Base-by-base conservation (phyloP, 2,113 vertebrate genomes). In the Bujurquina vittata region DNA sequence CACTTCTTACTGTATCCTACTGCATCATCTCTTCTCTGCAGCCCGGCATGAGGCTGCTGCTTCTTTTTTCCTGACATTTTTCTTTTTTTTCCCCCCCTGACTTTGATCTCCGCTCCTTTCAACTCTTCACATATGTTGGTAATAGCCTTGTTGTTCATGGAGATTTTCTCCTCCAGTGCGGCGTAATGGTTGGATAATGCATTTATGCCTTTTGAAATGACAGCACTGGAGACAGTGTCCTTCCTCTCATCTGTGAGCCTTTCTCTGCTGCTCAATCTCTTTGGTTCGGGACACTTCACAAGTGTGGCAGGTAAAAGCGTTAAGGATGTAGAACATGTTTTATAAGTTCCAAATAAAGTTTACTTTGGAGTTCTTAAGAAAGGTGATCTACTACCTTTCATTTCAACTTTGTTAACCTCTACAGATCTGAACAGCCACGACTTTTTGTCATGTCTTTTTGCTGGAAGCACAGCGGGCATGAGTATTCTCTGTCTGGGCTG, bases 41-140 rank as follows among this genome's bases (percentile, higher is more conserved):
- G 75, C 33, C 26, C 75, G 78, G 59, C 63, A 55, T 83, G 29
- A 79, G 58, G 73, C 31, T 76, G 67, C 58, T 61, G 18, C 40
- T 82, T 23, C 12, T 18, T 17, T 46, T 26, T 40, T 40, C 10
- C 37, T 11, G 37, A 37, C 35, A 37, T 11, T 40, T 56, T 43
- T 74, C 56, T 40, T 74, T 60, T 61, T 49, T 78, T 55, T 67
- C 35, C 5, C 46, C 5, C 46, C 56, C 62, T 73, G 81, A 88
- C 91, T 92, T 92, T 92, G 89, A 92, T 92, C 88, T 90, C 40
- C 54, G 17, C 63, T 90, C 75, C 89, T 92, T 92, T 92, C 87
- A 89, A 87, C 89, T 90, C 88, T 56, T 89, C 86, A 88, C 84
- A 88, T 85, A 87, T 89, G 86, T 88, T 84, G 79, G 82, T 89